Evolutionary conservation across 2,113 vertebrate species (phyloP).

Genomic region (Nibea coibor): DNA sequence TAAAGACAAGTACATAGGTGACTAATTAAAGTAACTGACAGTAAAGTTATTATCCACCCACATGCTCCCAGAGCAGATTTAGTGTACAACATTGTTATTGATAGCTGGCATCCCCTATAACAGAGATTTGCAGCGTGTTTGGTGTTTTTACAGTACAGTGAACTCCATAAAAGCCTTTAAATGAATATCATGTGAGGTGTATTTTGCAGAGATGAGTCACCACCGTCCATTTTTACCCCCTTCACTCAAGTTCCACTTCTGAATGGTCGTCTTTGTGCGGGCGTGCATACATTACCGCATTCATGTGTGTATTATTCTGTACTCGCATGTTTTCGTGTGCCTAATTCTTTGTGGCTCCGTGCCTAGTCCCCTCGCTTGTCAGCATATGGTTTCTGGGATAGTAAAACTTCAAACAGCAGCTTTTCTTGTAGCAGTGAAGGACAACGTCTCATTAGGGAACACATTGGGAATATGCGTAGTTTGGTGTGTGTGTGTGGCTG

Average conservation of each 20-base stretch:
- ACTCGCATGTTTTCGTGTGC: not conserved
- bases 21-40: not conserved
- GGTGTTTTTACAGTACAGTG: conserved; percentile 9
- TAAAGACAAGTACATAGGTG: not conserved
- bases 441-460: conserved; percentile 59
- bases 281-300: conserved; percentile 19
- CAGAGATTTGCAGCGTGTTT: conserved; percentile 8
- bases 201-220: conserved; percentile 42
- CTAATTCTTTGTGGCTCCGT: conserved; percentile 5
- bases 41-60: no score
- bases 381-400: conserved; percentile 52
- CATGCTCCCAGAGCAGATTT: no score
- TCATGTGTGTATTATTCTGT: conserved; percentile 31
- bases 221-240: conserved; percentile 5
- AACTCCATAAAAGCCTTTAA: conserved; percentile 10
- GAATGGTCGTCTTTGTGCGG: conserved; percentile 13
- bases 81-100: not conserved
- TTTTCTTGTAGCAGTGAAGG: conserved; percentile 54
- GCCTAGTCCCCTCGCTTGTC: conserved; percentile 19
- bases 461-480: conserved; percentile 39
- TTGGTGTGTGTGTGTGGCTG: not conserved
- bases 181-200: conserved; percentile 27
- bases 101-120: not conserved
- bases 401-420: conserved; percentile 60
- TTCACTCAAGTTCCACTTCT: conserved; percentile 17